Evolutionary conservation across 2,113 vertebrate species (phyloP), one percentile per base, ranked within the genome.

Genomic region (Prionailurus viverrinus): DNA sequence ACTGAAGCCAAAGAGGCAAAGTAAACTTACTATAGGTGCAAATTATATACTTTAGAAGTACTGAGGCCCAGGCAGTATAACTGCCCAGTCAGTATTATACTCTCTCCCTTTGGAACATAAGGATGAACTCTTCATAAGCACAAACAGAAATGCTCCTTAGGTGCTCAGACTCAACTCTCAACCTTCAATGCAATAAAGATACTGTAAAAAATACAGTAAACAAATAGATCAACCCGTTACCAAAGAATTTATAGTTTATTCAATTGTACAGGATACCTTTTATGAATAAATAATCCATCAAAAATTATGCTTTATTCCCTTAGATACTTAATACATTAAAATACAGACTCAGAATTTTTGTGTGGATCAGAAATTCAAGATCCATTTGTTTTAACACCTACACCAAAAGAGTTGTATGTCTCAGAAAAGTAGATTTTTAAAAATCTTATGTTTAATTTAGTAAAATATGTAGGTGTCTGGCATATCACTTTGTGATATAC

Each of bases 331-430:
- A 15, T 48, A 39, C 10, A 86, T 79, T 95, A 66, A 82, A 33
- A 80, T 65, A 79, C 5, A 93, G 86, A 89, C n/a, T 92, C 92
- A 55, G 96, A 84, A 90, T 36, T 27, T 84, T 74, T 63, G 5
- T 74, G 36, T 3, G 39, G 29, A 48, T 39, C 13, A 94, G 76
- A 84, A 87, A 71, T 81, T 88, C 48, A 71, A 68, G 15, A 68
- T 36, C 3, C 14, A n/a, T 76, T 91, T 3, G 48, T 65, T 63
- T 55, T 86, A 96, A 94, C 23, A 63, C 4, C 21, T 58, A 58
- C 7, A 80, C 2, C 31, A 85, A 89, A 92, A 25, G 1, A 7
- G 1, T 79, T 91, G 10, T 66, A 45, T 63, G 85, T 89, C 41
- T 63, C n/a, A 82, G 18, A 83, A 23, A 2, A 33, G 27, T 36